Evolutionary conservation across 1,140 invertebrate species (phyloP), one percentile per base, ranked within the genome.

Genomic region (Saccostrea glomerata): DNA sequence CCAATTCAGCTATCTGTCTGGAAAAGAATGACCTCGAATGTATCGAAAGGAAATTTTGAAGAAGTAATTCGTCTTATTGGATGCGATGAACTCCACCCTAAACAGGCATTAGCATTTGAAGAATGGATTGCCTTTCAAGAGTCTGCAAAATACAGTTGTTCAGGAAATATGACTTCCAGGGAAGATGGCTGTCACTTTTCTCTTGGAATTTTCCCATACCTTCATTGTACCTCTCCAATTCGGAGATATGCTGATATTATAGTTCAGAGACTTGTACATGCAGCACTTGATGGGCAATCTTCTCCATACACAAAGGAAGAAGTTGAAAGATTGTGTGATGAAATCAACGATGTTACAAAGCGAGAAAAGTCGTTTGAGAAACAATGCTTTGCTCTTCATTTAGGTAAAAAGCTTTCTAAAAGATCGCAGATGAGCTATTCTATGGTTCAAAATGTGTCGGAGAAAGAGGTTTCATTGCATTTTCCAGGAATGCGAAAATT

Each of bases 171-270:
- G 56, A 60, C 5, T 25, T 13, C 20, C 3, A 58, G 82, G 20
- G 63, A 25, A 6, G 63, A 87, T 17, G 73, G 58, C 6, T 17
- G 23, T 47, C 91, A 92, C 86, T 92, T 90, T 85, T 86, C 82
- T 66, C 66, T 92, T 13, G 88, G 90, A 13, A 86, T 90, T 15
- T 73, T 13, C n/a, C 66, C 30, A 15, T 95, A 95, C 86, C 93
- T 93, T 11, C 93, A 95, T 88, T 95, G 95, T 86, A 95, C 95
- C 15, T 94, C 94, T 25, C 95, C 95, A 13, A 95, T 95, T 85
- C 90, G 94, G 47, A 91, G 95, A 86, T 95, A 95, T 91, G 85
- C 94, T 20, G 95, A 95, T 91, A 88, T 95, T 15, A 87, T 95
- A 25, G 93, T 94, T 47, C 92, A 92, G 84, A 30, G 93, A 60